These are phyloP conservation scores for Muricea muricata DNA, from an alignment of 92 coral and sea anemone genomes.

Conservation along the genomic window DNA sequence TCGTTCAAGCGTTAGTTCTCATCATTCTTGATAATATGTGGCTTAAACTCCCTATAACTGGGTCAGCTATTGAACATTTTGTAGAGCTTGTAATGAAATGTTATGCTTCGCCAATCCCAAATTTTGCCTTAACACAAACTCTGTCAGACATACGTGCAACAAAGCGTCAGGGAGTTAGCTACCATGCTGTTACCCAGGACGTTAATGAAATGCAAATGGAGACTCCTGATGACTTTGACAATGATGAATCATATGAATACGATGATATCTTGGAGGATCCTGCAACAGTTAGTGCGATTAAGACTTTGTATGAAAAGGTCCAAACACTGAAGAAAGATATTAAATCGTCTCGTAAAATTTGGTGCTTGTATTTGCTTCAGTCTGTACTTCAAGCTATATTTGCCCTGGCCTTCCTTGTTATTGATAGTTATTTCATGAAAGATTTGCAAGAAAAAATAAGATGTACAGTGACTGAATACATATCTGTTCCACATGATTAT, in stretches of 20 bases:
- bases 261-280: constrained; percentile 32
- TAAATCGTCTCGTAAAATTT: neutral
- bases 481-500: constrained; percentile 44
- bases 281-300: constrained; percentile 42
- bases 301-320: constrained; percentile 55
- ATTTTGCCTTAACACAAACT: constrained; percentile 38
- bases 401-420: neutral
- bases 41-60: constrained; percentile 57
- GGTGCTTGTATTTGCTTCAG: constrained; percentile 23
- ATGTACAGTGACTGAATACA: constrained; percentile 47
- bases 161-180: neutral
- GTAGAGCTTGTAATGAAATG: constrained; percentile 60
- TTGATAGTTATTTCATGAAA: constrained; percentile 12
- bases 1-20: constrained; percentile 49
- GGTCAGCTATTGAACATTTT: constrained; percentile 57
- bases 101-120: constrained; percentile 47
- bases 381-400: constrained; percentile 12
- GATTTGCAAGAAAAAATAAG: constrained; percentile 33
- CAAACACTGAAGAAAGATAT: neutral
- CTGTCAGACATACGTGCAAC: constrained; percentile 18
- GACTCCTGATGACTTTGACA: neutral
- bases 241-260: too few species aligned
- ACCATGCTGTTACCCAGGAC: neutral
- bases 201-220: neutral
- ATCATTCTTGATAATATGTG: constrained; percentile 64